phyloP scores from a whole-genome alignment of 2,113 vertebrate species.

The Tympanuchus pallidicinctus region DNA sequence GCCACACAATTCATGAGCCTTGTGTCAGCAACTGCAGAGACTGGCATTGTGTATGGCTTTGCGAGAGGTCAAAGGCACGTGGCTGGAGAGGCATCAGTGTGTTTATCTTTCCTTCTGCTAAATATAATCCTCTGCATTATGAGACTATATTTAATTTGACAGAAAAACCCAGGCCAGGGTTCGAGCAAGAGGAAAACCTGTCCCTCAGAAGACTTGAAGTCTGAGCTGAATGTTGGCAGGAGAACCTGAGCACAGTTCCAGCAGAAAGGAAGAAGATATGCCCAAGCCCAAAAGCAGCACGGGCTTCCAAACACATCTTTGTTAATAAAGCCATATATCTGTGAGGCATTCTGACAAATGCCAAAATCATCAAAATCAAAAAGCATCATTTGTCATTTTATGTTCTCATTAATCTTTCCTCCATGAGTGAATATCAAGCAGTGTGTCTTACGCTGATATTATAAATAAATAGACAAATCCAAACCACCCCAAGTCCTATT shows the following conservation, averaged over 20 bases:
- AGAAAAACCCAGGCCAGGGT: neutral
- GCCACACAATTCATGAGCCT: neutral
- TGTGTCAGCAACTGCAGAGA: neutral
- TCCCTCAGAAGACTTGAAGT: neutral
- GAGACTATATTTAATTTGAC: neutral
- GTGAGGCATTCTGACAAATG: neutral
- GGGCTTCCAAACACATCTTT: neutral
- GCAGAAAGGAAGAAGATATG: neutral
- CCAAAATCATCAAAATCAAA: neutral
- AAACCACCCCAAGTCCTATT: neutral
- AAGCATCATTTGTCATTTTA: neutral
- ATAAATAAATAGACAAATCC: neutral
- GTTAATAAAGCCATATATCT: neutral
- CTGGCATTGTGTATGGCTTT: fast-evolving
- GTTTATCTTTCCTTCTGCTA: neutral
- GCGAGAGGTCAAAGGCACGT: neutral
- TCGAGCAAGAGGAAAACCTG: neutral
- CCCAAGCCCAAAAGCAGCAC: fast-evolving
- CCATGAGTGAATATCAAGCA: neutral
- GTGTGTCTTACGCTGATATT: neutral
- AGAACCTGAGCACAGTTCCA: neutral
- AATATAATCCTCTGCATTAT: neutral
- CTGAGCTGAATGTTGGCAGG: neutral
- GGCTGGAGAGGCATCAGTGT: neutral
- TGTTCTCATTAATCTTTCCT: neutral